Evolutionary conservation across 2,113 vertebrate genomes (phyloP).

Genomic region (Chelonoidis abingdonii): DNA sequence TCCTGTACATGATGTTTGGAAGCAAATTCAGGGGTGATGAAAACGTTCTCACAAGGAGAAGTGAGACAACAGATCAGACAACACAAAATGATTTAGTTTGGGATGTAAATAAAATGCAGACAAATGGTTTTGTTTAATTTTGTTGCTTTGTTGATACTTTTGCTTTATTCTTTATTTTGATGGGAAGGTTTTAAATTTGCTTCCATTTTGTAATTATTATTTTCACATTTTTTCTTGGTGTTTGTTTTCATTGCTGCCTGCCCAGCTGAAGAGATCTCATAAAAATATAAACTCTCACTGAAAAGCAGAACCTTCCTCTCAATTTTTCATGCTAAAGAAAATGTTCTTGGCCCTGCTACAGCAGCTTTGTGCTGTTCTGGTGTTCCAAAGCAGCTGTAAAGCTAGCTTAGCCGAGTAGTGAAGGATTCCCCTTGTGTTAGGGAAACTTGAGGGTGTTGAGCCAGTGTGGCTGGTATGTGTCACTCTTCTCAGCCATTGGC

Average conservation of each 20-base stretch:
- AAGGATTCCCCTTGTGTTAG: background rate
- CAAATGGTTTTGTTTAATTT: constrained; percentile 1
- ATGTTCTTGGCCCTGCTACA: background rate
- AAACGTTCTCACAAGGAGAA: constrained; percentile 5
- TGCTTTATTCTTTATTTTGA: constrained; percentile 1
- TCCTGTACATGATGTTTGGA: constrained; percentile 44
- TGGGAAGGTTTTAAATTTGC: background rate
- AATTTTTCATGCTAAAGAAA: background rate
- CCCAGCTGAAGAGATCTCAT: constrained; percentile 14
- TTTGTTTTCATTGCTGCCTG: constrained; percentile 32
- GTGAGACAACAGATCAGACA: background rate
- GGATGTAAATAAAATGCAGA: background rate
- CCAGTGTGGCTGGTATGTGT: background rate
- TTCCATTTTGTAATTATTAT: background rate
- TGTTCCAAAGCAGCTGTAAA: background rate
- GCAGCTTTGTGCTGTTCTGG: fast-evolving
- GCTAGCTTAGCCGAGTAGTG: background rate
- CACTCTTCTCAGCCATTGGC: constrained; percentile 20
- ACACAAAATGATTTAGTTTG: background rate
- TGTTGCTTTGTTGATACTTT: constrained; percentile 8
- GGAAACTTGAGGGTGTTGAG: background rate
- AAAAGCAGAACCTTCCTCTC: background rate
- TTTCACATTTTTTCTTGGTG: background rate
- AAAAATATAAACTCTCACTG: background rate
- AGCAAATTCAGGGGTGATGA: constrained; percentile 41